A percentile compares a stretch with the other conserved stretches of the same genome.
These are phyloP conservation scores for Eilema caniola DNA, from an alignment of 2,888 invertebrate species.

Conservation along the genomic window DNA sequence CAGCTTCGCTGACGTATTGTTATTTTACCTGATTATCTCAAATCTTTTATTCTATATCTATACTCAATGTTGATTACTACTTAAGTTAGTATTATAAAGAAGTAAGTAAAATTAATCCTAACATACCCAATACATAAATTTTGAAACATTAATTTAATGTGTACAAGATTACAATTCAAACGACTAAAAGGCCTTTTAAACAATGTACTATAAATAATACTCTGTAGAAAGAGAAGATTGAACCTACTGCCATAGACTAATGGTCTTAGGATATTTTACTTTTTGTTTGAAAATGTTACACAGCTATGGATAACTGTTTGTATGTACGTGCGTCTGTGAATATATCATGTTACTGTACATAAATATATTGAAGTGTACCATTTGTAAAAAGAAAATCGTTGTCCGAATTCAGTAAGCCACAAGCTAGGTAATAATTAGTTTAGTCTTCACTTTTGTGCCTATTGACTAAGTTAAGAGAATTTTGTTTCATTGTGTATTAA, in stretches of 20 bases:
- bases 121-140: neutral
- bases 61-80: neutral
- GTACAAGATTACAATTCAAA: neutral
- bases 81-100: neutral
- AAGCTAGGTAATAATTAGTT: constrained; percentile 45
- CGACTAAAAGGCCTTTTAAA: neutral
- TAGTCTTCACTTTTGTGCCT: constrained; percentile 55
- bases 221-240: constrained; percentile 5
- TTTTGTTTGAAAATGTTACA: neutral
- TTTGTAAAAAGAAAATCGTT: constrained; percentile 44
- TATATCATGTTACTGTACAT: constrained; percentile 34
- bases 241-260: constrained; percentile 16
- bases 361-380: constrained; percentile 32
- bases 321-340: constrained; percentile 37
- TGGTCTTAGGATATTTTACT: neutral
- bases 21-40: neutral
- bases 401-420: constrained; percentile 35
- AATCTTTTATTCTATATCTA: neutral
- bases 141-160: neutral
- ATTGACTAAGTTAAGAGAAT: constrained; percentile 46
- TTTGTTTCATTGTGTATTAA: constrained; percentile 48
- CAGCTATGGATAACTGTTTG: neutral
- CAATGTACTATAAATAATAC: neutral
- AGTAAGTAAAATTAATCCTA: neutral
- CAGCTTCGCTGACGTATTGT: neutral